Conservation (phyloP, 2,797 vertebrate genomes). For the Betta splendens region DNA sequence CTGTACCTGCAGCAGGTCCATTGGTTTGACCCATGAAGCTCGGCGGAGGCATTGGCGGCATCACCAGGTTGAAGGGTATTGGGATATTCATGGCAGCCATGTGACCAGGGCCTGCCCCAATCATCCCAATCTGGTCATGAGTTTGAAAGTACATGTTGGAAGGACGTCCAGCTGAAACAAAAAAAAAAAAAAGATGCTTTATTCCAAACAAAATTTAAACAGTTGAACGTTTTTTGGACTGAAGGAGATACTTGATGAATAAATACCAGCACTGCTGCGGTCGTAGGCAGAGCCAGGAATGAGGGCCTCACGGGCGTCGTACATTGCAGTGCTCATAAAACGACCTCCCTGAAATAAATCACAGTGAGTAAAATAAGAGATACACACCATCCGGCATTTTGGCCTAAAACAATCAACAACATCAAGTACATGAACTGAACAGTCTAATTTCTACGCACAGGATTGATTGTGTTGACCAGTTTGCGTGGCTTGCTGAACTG, state of each 20-base stretch:
- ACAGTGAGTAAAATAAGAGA: neutral
- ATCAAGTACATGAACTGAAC: too few species aligned
- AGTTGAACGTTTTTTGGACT: too few species aligned
- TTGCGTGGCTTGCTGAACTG: constrained; percentile 99
- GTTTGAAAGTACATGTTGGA: constrained; percentile 99
- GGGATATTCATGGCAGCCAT: constrained; percentile 97
- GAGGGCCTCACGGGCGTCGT: constrained; percentile 96
- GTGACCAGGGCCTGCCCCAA: constrained; percentile 91
- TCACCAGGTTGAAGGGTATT: constrained; percentile 97
- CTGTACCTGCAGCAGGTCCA: constrained; percentile 89
- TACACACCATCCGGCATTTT: neutral
- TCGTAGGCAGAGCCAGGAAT: constrained; percentile 98
- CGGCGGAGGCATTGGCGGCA: constrained; percentile 96
- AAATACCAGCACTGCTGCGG: constrained; percentile 89
- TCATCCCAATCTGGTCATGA: constrained; percentile 98
- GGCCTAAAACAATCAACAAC: too few species aligned
- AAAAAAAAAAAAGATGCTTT: neutral
- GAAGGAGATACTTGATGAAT: neutral
- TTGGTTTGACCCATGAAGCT: constrained; percentile 95
- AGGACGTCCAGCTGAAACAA: constrained; percentile 83
- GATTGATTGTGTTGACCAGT: constrained; percentile 98
- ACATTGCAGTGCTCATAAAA: constrained; percentile 99
- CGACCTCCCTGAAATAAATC: constrained; percentile 87
- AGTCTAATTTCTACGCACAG: constrained; percentile 87
- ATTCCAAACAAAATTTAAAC: neutral